A percentile compares a stretch with the other conserved stretches of the same genome.
Evolutionary conservation across 2,113 vertebrate genomes (phyloP).

Genomic region (Vireo altiloquus): DNA sequence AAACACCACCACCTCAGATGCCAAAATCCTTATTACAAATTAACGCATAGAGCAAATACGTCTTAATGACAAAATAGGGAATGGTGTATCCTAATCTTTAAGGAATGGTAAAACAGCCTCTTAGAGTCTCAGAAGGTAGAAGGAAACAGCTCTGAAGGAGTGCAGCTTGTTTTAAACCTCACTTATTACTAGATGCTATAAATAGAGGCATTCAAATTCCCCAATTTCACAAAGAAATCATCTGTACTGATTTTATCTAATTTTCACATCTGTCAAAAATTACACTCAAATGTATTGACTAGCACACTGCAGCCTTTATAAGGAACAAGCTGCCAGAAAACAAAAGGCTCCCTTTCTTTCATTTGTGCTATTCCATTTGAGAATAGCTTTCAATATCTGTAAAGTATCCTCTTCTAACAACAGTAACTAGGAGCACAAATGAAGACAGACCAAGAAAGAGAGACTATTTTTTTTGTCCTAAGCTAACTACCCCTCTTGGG

Average conservation of each 20-base stretch:
- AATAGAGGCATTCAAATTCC: neutral
- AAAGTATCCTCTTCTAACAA: neutral
- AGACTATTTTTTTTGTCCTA: neutral
- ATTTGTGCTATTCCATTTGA: neutral
- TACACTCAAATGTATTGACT: neutral
- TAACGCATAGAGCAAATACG: neutral
- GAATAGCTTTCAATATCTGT: neutral
- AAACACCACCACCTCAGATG: neutral
- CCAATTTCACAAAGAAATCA: neutral
- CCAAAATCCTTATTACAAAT: neutral
- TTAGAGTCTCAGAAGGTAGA: neutral
- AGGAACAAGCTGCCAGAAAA: neutral
- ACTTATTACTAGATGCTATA: neutral
- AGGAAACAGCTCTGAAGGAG: neutral
- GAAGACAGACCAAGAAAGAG: neutral
- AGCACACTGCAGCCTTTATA: neutral
- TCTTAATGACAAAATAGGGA: neutral
- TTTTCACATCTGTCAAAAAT: neutral
- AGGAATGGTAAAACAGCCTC: neutral
- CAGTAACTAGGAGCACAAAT: neutral
- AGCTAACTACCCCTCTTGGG: neutral
- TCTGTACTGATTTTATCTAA: neutral
- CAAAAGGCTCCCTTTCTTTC: neutral
- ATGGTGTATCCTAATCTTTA: neutral
- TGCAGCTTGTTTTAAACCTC: neutral